Conservation (phyloP, 2,797 vertebrate species). For the Periparus ater region DNA sequence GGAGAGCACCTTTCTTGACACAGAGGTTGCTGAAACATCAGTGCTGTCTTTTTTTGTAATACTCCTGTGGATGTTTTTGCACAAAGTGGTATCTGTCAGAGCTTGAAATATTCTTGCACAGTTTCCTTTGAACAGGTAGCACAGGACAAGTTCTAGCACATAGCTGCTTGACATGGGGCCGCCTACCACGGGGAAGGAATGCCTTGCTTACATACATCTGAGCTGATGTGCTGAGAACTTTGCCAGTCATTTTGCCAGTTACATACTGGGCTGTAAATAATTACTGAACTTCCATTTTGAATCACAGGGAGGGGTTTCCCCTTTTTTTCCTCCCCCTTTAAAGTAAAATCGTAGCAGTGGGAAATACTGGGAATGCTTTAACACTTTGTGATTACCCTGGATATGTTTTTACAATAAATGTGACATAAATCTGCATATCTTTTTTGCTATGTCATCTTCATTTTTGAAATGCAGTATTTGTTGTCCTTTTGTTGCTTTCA, state of each 20-base stretch:
- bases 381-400: not conserved
- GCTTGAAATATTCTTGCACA: constrained; percentile 56
- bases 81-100: constrained; percentile 51
- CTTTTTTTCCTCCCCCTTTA: not conserved
- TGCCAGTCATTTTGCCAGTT: constrained; percentile 18
- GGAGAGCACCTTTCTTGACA: constrained; percentile 43
- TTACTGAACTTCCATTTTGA: constrained; percentile 33
- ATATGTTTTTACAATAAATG: not conserved
- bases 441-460: not conserved
- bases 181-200: not conserved
- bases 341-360: not conserved
- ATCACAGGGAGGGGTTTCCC: not conserved
- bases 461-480: not conserved
- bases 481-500: not conserved
- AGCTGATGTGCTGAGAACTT: constrained; percentile 18
- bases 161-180: constrained; percentile 22
- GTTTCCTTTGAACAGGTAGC: constrained; percentile 63
- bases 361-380: not conserved
- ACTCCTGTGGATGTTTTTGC: constrained; percentile 57
- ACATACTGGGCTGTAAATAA: not conserved
- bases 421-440: not conserved
- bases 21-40: constrained; percentile 49
- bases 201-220: not conserved
- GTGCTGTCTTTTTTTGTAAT: constrained; percentile 45
- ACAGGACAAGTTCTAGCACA: constrained; percentile 55